Evolutionary conservation across 37 sponge, comb jelly and placozoan species (phyloP).

Genomic region (Mnemiopsis leidyi): DNA sequence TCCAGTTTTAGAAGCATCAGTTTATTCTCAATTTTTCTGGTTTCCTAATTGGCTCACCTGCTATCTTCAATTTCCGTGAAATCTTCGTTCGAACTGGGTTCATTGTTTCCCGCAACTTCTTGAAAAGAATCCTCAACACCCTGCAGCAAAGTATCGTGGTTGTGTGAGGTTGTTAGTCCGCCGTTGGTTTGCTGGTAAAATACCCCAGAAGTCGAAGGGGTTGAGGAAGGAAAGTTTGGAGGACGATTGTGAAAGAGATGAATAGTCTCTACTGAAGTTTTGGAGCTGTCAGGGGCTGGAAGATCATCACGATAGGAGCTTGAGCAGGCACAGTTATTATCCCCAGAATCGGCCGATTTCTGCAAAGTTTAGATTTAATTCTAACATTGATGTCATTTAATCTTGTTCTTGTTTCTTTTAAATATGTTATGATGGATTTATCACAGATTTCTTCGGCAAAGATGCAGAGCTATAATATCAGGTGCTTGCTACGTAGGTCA

Average conservation of each 20-base stretch:
- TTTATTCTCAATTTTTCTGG: background rate
- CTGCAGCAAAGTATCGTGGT: background rate
- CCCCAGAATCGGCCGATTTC: background rate
- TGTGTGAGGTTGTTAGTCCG: too few species aligned
- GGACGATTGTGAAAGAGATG: background rate
- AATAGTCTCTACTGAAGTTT: background rate
- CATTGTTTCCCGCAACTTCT: background rate
- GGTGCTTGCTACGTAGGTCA: too few species aligned
- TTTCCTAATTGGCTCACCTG: background rate
- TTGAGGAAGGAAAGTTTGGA: background rate
- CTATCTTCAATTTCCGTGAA: too few species aligned
- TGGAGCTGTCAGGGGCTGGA: too few species aligned
- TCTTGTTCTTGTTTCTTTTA: background rate
- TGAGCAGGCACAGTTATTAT: too few species aligned
- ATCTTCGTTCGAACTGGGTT: too few species aligned
- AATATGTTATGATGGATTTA: too few species aligned
- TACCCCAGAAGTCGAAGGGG: background rate
- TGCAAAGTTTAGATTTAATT: background rate
- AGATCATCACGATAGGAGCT: too few species aligned
- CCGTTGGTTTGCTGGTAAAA: too few species aligned
- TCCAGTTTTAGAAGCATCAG: too few species aligned
- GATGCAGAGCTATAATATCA: too few species aligned
- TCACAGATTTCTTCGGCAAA: too few species aligned
- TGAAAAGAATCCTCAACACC: background rate
- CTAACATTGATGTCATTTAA: background rate